Evolutionary conservation across 1,140 invertebrate species (phyloP), one percentile per base, ranked within the genome.

Genomic region (Marisa cornuarietis): DNA sequence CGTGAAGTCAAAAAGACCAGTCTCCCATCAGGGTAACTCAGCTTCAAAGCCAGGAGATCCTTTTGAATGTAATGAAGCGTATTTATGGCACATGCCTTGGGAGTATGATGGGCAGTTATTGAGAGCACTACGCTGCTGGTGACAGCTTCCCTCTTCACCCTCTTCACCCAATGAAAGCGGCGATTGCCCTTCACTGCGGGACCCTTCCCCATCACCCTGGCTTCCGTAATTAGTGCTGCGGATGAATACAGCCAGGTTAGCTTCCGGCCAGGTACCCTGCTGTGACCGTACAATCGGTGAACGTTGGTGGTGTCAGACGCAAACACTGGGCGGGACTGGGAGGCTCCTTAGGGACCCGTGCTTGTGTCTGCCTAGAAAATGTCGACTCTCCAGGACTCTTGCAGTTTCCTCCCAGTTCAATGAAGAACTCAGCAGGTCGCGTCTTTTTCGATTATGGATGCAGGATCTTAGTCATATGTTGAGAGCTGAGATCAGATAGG

Each of bases 191-290:
- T 68, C 65, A 68, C 65, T 31, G 72, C 72, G 20, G 72, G 72
- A 74, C 65, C 22, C 22, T 51, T 61, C 72, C 72, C 24, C 24
- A 52, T 74, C 24, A 58, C 51, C 24, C 72, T 52, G 24, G 72
- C 72, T 52, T 51, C 51, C 49, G 72, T 74, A 74, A 74, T 74
- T 74, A 74, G 58, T 61, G 58, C n/a, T 24, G 72, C 42, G 72
- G 51, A 74, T 74, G 72, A 74, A 74, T 74, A 74, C 72, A 26
- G 58, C 72, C 24, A 52, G 58, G 72, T 31, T 51, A 51, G 72
- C 72, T 24, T 52, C 72, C 51, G 72, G 51, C 42, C 49, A 74
- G 24, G 51, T 58, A 20, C n/a, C 72, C 72, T 58, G 72, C 72
- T 58, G 52, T 16, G 72, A 22, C 58, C 18, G 51, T 20, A 74